Evolutionary conservation across 2,888 invertebrate species (phyloP).

Genomic region (Cancer borealis): DNA sequence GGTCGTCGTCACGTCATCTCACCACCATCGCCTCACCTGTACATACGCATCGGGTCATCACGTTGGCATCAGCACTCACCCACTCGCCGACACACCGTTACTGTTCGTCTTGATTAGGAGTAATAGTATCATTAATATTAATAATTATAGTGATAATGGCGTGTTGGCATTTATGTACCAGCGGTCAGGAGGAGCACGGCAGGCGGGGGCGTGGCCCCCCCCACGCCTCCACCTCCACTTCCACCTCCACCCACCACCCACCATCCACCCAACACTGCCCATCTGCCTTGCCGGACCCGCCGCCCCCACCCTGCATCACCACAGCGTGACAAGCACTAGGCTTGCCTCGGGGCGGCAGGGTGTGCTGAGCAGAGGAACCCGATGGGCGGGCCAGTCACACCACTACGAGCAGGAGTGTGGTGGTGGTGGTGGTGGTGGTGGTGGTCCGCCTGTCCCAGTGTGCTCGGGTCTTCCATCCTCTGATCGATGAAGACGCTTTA

Average conservation of each 20-base stretch:
- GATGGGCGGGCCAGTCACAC: neutral
- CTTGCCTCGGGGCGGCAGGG: neutral
- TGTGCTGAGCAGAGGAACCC: neutral
- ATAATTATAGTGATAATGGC: neutral
- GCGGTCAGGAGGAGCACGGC: constrained; percentile 9
- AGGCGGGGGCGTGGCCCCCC: neutral
- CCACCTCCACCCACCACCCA: neutral
- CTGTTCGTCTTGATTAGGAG: constrained; percentile 8
- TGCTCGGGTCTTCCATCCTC: constrained; percentile 21
- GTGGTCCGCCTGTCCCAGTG: neutral
- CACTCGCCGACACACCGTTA: constrained; percentile 12
- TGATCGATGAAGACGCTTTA: constrained; percentile 29
- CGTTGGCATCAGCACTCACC: constrained; percentile 7
- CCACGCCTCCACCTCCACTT: neutral
- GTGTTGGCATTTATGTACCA: constrained; percentile 22
- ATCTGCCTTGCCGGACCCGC: neutral
- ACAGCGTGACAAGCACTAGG: neutral
- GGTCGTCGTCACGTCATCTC: constrained; percentile 10
- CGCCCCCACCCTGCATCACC: neutral
- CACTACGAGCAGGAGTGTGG: neutral
- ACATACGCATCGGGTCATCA: constrained; percentile 8
- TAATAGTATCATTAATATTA: neutral
- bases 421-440: neutral
- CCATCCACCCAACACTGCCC: neutral
- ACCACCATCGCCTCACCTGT: constrained; percentile 23